Base-by-base conservation (phyloP, 2,113 vertebrate genomes). In the Amphiprion percula region DNA sequence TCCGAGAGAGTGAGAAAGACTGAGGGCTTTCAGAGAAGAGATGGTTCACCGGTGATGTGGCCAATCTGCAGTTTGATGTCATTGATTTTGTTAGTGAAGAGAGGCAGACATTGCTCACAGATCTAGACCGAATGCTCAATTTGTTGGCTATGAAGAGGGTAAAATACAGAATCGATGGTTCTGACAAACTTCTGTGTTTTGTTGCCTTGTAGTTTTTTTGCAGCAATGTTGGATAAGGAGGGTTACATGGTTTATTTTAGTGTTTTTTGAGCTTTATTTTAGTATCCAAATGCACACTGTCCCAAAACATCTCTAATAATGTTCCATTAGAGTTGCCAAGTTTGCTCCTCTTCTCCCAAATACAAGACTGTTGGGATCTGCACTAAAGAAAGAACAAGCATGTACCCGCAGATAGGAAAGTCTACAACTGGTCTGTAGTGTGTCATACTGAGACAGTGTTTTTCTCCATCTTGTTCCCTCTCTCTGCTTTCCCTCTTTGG, bases 401-500 rank as follows among this genome's bases (percentile, higher is more conserved):
- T 5, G 30, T 33, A 33, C 1, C 33, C 6, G 8, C 33, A 37
- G 33, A 10, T 37, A 44, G 14, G 41, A 44, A 44, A 44, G 14
- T 44, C 11, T 15, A 44, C 14, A 44, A 44, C 41, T 14, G 12
- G 33, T 37, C 41, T 44, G 41, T 15, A 4, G 14, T 15, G 12
- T 14, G 41, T 44, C 41, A 44, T 44, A 44, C 41, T 44, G 41
- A 12, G 1, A 15, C 41, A 37, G 0, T 15, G 41, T 15, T 15
- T 44, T 44, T 44, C 14, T 44, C 41, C 41, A 44, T 44, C 41
- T 4, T 44, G 30, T 68, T 46, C 62, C 21, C 12, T 2, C 3
- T 5, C 19, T 73, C 24, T 33, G 26, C n/a, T 70, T 78, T 49
- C 24, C 67, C 23, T 74, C 10, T 63, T 61, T 64, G 41, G 77